Base-by-base conservation (phyloP, 2,113 vertebrate species). In the Aleadryas rufinucha region DNA sequence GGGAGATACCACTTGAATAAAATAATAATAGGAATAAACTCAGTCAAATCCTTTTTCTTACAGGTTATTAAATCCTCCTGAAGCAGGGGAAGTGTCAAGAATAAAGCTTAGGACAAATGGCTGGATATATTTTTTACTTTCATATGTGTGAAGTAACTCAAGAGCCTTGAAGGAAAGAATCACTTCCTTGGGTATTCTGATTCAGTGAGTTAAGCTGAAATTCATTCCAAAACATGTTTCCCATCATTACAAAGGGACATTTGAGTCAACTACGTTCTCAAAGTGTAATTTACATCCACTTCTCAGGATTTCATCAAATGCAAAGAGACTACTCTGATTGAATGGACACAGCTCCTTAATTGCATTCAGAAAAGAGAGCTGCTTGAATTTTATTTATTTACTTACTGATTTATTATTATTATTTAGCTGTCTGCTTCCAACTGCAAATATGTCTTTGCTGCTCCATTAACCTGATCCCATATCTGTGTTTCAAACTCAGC, bases 381-480 rank as follows among this genome's bases (percentile, higher is more conserved):
- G 56, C 68, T 81, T 75, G 44, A 42, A 64, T 91, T 78, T 82
- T 92, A 89, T 94, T 95, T 94, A 90, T 83, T 96, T 89, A 78
- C 45, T 53, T 53, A 30, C 71, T 92, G 91, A 95, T 96, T 94
- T 94, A 91, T 91, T 93, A 75, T 84, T 92, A 93, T 92, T 89
- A 94, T 89, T 87, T 93, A 96, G 83, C 84, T 82, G 60, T 79
- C 87, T 92, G 71, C 86, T 86, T 92, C 89, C 81, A 91, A 47
- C 47, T 91, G 89, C 77, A 94, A 94, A 84, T 93, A 78, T 42
- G 37, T 72, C 81, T 91, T 87, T 7, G 0, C 89, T 89, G 91
- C 77, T 87, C 86, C 89, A 92, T 95, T 95, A 94, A 89, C 56
- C 84, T 71, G 72, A 96, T 54, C 8, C 0, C 69, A 95, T 93